Conservation (phyloP, 2,888 invertebrate species). For the Stramonita haemastoma region DNA sequence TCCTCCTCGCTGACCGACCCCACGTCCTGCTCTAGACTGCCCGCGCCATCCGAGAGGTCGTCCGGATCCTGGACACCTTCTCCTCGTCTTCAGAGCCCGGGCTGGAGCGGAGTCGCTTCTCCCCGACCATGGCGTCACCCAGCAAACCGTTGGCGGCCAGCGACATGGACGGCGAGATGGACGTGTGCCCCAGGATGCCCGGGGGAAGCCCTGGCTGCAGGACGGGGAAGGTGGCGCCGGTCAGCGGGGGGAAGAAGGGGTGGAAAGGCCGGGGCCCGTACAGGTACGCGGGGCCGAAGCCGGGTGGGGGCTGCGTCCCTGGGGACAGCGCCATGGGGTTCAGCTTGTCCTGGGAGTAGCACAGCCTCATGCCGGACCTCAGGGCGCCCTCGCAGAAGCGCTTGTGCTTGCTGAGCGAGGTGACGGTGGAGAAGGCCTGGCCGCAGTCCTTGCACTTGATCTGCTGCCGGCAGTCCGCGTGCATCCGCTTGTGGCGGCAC, state of each 20-base stretch:
- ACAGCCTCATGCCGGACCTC: constrained; percentile 65
- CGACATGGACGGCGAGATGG: constrained; percentile 47
- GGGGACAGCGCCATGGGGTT: constrained; percentile 52
- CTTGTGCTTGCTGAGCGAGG: constrained; percentile 90
- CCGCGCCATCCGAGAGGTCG: constrained; percentile 38
- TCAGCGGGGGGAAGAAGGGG: constrained; percentile 50
- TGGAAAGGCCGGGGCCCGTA: constrained; percentile 49
- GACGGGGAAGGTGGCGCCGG: constrained; percentile 45
- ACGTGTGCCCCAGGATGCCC: constrained; percentile 41
- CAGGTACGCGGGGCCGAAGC: constrained; percentile 48
- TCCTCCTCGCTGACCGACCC: constrained; percentile 42
- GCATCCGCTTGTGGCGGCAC: constrained; percentile 99
- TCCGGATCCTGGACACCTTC: constrained; percentile 4
- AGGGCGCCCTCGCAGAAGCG: constrained; percentile 91
- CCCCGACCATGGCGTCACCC: not conserved
- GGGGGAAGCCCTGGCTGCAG: constrained; percentile 47
- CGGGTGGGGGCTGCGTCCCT: constrained; percentile 41
- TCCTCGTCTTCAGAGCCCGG: constrained; percentile 35
- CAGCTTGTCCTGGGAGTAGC: constrained; percentile 55
- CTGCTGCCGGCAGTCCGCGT: constrained; percentile 93
- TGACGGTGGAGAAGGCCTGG: constrained; percentile 93
- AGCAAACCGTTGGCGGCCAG: constrained; percentile 40
- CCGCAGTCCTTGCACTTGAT: constrained; percentile 96
- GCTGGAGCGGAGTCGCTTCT: constrained; percentile 29
- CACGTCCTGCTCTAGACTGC: constrained; percentile 38